phyloP scores from a whole-genome alignment of 2,113 vertebrate species.

The Triplophysa rosa region DNA sequence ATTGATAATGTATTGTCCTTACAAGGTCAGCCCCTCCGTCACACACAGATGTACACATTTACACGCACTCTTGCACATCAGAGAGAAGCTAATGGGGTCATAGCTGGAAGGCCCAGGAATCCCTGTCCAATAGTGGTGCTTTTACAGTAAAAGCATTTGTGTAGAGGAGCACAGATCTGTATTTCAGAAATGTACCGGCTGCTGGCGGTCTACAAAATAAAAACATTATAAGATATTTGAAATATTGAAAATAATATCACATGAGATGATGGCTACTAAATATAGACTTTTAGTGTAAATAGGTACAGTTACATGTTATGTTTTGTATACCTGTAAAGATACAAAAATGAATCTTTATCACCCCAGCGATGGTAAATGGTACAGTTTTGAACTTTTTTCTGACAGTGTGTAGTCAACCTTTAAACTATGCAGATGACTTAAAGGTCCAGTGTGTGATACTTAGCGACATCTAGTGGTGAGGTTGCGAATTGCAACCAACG shows the following conservation, averaged over 20 bases:
- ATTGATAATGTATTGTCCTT: slow-evolving; percentile 2
- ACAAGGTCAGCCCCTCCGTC: slow-evolving; percentile 9
- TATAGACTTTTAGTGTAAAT: too few relatives aligned
- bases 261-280: neutral
- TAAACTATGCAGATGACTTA: too few relatives aligned
- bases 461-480: too few relatives aligned
- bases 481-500: too few relatives aligned
- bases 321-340: too few relatives aligned
- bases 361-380: too few relatives aligned
- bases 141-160: slow-evolving; percentile 34
- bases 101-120: slow-evolving; percentile 36
- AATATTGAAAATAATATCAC: neutral
- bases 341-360: too few relatives aligned
- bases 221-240: neutral
- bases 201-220: neutral
- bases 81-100: slow-evolving; percentile 58
- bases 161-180: neutral
- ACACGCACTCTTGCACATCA: slow-evolving; percentile 9
- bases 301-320: too few relatives aligned
- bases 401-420: too few relatives aligned
- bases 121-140: slow-evolving; percentile 14
- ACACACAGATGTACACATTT: slow-evolving; percentile 19
- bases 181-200: too few relatives aligned
- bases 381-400: too few relatives aligned
- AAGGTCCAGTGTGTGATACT: too few relatives aligned